Base-by-base conservation (phyloP, 2,113 vertebrate genomes). In the Phalacrocorax brasilianus region DNA sequence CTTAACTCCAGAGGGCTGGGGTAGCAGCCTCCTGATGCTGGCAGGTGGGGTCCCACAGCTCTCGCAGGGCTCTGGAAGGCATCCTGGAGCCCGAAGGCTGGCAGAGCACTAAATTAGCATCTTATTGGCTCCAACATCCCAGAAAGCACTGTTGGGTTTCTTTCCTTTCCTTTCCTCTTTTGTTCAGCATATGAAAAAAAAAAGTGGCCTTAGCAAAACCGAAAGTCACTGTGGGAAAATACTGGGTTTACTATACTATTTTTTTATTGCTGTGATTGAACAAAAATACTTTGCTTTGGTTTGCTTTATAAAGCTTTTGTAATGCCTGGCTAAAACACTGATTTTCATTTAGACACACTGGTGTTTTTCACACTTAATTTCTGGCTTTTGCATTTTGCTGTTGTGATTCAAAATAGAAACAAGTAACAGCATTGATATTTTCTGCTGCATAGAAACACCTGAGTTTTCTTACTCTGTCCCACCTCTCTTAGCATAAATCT, bases 361-460 rank as follows among this genome's bases (percentile, higher is more conserved):
- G 21, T 79, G 66, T 42, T 83, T 88, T 85, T 77, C 40, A 55
- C 40, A 38, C 21, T 77, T 85, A 74, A 78, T 81, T 91, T 75
- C 65, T 81, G 65, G 75, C 45, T 90, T 83, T 52, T 63, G 33
- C 8, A 14, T 76, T 94, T 80, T 85, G 38, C 55, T 47, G 18
- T 55, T 5, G 4, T 44, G 45, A 47, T 93, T 91, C 82, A 85
- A 72, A 93, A 91, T 14, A 82, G 74, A 89, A 93, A 89, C 14
- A 55, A 53, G n/a, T 66, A 58, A 42, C 14, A 72, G 8, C 42
- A 59, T 4, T 26, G 35, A 16, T n/a, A 71, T 72, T 91, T 95
- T 71, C 72, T 80, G 32, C 59, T 74, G 59, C 40, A 63, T 35
- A 58, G 71, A 83, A 96, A 83, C 45, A n/a, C 28, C 85, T 88